Percentiles rank a stretch among this genome's conserved stretches.
Conservation (phyloP, 2,113 vertebrate genomes). For the Meriones unguiculatus region DNA sequence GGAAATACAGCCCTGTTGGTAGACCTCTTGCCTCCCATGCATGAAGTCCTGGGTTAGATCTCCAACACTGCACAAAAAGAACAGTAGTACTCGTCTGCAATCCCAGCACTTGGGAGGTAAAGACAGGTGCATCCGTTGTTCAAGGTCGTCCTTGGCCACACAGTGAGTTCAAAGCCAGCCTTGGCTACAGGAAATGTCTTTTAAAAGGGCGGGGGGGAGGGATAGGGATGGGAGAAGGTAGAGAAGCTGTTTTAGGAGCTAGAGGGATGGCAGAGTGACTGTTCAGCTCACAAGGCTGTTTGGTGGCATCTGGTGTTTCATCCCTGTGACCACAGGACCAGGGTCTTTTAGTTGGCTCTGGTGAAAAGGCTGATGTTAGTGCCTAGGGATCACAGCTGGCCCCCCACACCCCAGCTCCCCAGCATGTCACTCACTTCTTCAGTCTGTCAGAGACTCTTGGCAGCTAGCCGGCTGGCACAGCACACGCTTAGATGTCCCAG, state of each 20-base stretch:
- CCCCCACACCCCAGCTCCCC: neutral
- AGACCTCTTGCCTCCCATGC: neutral
- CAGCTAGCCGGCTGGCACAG: neutral
- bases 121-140: neutral
- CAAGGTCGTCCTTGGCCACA: neutral
- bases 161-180: neutral
- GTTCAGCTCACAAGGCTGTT: rapidly evolving
- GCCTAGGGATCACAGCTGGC: neutral
- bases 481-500: neutral
- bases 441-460: neutral
- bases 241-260: neutral
- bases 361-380: neutral
- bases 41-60: neutral
- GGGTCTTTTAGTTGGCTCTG: neutral
- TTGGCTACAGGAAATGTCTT: too few species aligned
- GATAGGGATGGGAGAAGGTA: too few species aligned
- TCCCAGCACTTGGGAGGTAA: neutral
- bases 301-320: neutral
- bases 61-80: neutral
- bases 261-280: neutral
- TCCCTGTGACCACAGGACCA: neutral
- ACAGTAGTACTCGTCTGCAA: neutral
- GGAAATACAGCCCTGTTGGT: neutral
- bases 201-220: too few species aligned
- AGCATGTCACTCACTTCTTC: neutral